phyloP scores from a whole-genome alignment of 2,797 vertebrate genomes.

The Lutjanus argentimaculatus region DNA sequence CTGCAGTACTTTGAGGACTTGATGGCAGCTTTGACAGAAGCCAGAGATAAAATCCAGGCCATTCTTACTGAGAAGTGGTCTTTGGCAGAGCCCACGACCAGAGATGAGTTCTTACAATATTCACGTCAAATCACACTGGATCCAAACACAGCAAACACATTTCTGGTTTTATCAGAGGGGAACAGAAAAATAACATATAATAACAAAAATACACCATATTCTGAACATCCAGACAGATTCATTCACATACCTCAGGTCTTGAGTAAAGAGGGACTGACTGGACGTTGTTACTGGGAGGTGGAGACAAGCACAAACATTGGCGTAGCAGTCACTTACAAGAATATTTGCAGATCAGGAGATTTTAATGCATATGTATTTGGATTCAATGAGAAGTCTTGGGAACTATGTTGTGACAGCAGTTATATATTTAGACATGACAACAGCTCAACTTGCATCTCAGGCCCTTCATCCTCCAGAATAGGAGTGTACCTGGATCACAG shows the following conservation, averaged over 20 bases:
- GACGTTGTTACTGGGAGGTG: slow-evolving; percentile 33
- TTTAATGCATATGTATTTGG: not conserved
- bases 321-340: slow-evolving; percentile 12
- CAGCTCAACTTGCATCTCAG: rapidly evolving
- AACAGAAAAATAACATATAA: not conserved
- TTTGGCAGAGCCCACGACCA: no score
- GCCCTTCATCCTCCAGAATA: not conserved
- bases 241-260: not conserved
- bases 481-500: slow-evolving; percentile 41
- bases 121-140: slow-evolving; percentile 1
- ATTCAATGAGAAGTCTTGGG: slow-evolving; percentile 20
- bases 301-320: not conserved
- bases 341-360: not conserved
- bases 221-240: not conserved
- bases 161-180: not conserved
- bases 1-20: no score
- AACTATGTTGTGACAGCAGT: rapidly evolving
- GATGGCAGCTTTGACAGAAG: not conserved
- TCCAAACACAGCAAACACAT: rapidly evolving
- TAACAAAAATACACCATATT: rapidly evolving
- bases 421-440: not conserved
- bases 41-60: not conserved
- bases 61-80: not conserved
- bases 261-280: not conserved
- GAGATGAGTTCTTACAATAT: not conserved